phyloP scores from a whole-genome alignment of 2,113 vertebrate genomes.

The Hemichromis elongatus region DNA sequence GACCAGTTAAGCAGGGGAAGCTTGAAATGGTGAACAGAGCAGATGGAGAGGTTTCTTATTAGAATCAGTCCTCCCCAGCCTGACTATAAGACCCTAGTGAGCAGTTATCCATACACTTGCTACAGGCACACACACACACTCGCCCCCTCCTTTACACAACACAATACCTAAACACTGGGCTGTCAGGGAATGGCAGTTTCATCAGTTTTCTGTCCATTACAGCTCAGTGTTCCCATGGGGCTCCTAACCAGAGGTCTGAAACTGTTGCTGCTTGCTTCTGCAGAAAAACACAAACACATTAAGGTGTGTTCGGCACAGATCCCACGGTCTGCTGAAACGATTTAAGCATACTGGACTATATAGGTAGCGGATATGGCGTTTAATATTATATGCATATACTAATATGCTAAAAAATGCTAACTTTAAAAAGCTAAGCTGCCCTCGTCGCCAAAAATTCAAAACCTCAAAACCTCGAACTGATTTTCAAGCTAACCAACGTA shows the following conservation, averaged over 20 bases:
- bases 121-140: background rate
- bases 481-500: background rate
- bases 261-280: conserved; percentile 35
- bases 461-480: background rate
- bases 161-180: conserved; percentile 19
- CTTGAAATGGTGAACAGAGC: conserved; percentile 61
- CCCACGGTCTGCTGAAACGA: background rate
- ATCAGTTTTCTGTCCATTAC: conserved; percentile 52
- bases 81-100: conserved; percentile 30
- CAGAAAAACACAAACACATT: conserved; percentile 26
- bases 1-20: conserved; percentile 54
- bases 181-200: conserved; percentile 41
- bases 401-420: background rate
- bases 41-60: conserved; percentile 57
- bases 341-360: background rate
- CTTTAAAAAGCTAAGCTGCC: background rate
- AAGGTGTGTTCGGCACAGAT: background rate
- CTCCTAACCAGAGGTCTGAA: conserved; percentile 22
- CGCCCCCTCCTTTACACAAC: background rate
- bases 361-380: background rate
- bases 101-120: conserved; percentile 37
- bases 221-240: conserved; percentile 38
- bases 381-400: background rate
- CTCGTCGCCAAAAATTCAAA: background rate
- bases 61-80: conserved; percentile 20